Conservation (phyloP, 2,888 invertebrate genomes). For the Dasypogon diadema region DNA sequence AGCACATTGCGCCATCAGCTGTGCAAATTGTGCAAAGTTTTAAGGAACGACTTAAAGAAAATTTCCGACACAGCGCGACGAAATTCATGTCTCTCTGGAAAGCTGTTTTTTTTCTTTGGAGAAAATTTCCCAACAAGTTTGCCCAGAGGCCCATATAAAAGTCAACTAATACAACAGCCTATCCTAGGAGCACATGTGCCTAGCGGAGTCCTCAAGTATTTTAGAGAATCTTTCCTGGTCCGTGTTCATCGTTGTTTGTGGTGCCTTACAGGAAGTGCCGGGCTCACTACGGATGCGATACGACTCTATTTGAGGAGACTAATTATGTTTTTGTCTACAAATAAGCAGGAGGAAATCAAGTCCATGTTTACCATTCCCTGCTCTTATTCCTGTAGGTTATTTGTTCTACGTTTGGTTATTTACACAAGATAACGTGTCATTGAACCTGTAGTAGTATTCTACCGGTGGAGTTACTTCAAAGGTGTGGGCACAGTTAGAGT, state of each 20-base stretch:
- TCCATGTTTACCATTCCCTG: conserved; percentile 10
- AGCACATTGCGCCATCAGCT: conserved; percentile 13
- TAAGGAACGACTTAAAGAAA: neutral
- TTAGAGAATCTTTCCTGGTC: neutral
- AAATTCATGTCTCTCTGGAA: neutral
- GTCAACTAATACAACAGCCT: conserved; percentile 5
- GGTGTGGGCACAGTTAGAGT: neutral
- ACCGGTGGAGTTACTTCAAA: conserved; percentile 4
- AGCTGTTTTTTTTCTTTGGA: too few species aligned
- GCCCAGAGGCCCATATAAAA: neutral
- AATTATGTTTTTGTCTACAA: conserved; percentile 36
- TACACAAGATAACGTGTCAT: neutral
- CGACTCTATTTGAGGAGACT: conserved; percentile 29
- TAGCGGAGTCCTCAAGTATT: neutral
- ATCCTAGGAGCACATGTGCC: neutral
- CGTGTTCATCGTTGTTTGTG: neutral
- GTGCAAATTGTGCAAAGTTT: conserved; percentile 17
- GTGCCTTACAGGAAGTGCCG: neutral
- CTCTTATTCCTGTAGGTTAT: neutral
- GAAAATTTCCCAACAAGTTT: neutral
- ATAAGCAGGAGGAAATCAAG: conserved; percentile 23
- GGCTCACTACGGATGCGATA: neutral
- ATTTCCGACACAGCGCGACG: neutral
- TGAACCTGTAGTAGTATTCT: neutral
- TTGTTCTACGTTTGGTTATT: neutral